A percentile compares a stretch with the other conserved stretches of the same genome.
Conservation (phyloP, 1,140 invertebrate genomes). For the Zaprionus gabonicus region DNA sequence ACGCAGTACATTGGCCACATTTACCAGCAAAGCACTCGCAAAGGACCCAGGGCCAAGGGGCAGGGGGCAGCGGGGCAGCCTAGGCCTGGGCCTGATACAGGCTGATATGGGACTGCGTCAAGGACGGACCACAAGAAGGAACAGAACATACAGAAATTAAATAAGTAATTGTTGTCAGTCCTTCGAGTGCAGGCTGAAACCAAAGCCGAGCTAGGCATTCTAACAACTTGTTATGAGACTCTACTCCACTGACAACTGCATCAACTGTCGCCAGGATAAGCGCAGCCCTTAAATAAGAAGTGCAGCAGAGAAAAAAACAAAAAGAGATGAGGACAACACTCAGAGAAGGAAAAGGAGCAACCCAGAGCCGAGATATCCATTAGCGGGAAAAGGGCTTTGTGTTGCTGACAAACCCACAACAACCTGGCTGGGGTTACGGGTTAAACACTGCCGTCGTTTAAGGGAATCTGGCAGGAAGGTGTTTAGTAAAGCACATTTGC, state of each 20-base stretch:
- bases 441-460: not conserved
- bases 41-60: conserved; percentile 21
- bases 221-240: not conserved
- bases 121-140: conserved; percentile 8
- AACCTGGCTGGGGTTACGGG: not conserved
- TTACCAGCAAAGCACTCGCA: conserved; percentile 37
- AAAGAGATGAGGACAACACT: not conserved
- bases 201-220: not conserved
- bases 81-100: not conserved
- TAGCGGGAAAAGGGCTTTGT: not conserved
- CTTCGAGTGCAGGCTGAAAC: conserved; percentile 7
- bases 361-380: not conserved
- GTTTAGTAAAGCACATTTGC: not conserved
- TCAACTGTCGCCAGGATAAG: not conserved
- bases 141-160: conserved; percentile 36
- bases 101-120: conserved; percentile 3
- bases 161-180: conserved; percentile 50
- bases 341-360: not conserved
- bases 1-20: conserved; percentile 45
- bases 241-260: conserved; percentile 7
- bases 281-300: not conserved
- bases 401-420: not conserved
- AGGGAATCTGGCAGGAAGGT: no score
- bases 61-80: not conserved
- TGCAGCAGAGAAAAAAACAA: not conserved